Percentiles rank a stretch among this genome's conserved stretches.
These are phyloP conservation scores for Laterallus jamaicensis DNA, from an alignment of 2,113 vertebrate genomes.

Conservation along the genomic window DNA sequence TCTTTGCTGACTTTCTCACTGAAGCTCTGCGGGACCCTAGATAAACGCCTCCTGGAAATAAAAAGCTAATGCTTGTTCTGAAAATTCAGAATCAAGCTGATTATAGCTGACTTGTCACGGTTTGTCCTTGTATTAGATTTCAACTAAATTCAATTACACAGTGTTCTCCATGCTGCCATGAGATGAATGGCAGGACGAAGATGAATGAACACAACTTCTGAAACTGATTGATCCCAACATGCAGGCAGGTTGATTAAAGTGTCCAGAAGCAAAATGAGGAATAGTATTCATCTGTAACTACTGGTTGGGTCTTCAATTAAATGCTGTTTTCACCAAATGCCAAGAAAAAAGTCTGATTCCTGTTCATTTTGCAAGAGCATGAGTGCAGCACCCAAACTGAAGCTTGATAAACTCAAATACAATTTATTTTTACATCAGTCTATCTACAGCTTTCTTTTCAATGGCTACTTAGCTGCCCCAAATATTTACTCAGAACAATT, in stretches of 20 bases:
- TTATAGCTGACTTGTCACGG: conserved; percentile 44
- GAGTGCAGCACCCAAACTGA: neutral
- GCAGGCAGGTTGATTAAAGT: conserved; percentile 75
- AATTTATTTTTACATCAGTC: neutral
- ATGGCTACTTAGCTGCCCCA: neutral
- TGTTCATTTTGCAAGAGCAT: neutral
- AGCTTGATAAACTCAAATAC: neutral
- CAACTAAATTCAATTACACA: conserved; percentile 76
- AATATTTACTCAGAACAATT: neutral
- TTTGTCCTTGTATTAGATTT: conserved; percentile 70
- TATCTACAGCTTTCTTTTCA: neutral
- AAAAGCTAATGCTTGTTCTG: neutral
- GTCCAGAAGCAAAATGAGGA: conserved; percentile 70
- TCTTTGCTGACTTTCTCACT: neutral
- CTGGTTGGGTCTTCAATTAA: conserved; percentile 64
- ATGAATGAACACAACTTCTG: conserved; percentile 69
- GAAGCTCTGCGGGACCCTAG: neutral
- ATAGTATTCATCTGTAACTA: conserved; percentile 67
- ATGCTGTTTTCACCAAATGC: conserved; percentile 56
- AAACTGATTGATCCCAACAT: conserved; percentile 73
- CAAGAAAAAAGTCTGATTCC: conserved; percentile 5
- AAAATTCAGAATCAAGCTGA: conserved; percentile 47
- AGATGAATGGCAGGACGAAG: conserved; percentile 71
- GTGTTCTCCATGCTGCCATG: conserved; percentile 53
- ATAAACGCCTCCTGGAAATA: neutral